A percentile compares a stretch with the other conserved stretches of the same genome.
Evolutionary conservation across 1,140 invertebrate genomes (phyloP).

Genomic region (Halictus rubicundus): DNA sequence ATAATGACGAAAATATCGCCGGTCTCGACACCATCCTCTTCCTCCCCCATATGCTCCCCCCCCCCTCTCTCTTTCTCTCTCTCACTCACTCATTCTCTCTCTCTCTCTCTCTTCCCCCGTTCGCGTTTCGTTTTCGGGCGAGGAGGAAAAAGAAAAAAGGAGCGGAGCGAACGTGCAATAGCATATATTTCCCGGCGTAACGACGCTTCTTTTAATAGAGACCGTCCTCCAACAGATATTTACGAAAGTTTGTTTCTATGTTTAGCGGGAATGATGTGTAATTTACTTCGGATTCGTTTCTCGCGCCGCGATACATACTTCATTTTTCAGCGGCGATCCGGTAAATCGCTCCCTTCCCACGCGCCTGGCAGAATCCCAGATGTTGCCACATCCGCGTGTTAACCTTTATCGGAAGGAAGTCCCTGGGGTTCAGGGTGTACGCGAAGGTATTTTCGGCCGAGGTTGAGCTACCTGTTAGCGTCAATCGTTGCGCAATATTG

Average conservation of each 20-base stretch:
- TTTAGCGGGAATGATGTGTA: constrained; percentile 18
- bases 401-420: constrained; percentile 52
- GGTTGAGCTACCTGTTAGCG: constrained; percentile 32
- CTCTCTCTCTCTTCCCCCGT: no score
- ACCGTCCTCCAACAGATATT: constrained; percentile 1
- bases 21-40: constrained; percentile 2
- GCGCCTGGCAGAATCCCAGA: constrained; percentile 50
- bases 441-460: constrained; percentile 21
- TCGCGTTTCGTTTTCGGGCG: no score
- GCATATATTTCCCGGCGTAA: background rate
- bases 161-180: background rate
- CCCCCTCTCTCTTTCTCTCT: no score
- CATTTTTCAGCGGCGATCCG: constrained; percentile 29
- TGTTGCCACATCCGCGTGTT: constrained; percentile 57
- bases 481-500: constrained; percentile 24
- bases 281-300: constrained; percentile 30
- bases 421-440: background rate
- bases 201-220: background rate
- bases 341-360: constrained; percentile 19
- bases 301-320: constrained; percentile 25
- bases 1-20: constrained; percentile 55
- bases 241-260: constrained; percentile 30
- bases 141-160: background rate
- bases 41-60: background rate
- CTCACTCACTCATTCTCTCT: no score